Evolutionary conservation across 2,797 vertebrate species (phyloP), one percentile per base, ranked within the genome.

Genomic region (Phataginus tetradactyla): DNA sequence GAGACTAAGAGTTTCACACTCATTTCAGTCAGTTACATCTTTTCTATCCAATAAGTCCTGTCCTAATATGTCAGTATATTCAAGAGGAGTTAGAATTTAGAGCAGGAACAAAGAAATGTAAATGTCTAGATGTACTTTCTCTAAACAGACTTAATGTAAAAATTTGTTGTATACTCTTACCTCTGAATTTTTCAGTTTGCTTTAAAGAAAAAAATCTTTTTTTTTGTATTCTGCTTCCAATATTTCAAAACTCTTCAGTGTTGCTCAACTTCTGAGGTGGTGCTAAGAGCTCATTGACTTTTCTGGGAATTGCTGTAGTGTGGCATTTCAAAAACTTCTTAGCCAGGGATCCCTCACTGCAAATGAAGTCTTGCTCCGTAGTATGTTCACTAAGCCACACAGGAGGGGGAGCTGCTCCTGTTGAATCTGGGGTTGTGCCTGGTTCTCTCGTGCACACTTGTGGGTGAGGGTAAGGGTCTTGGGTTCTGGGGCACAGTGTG

Each of bases 151-250:
- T 96, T 81, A n/a, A 49, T 68, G 14, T 81, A 55, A 45, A 63
- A 45, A 49, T 81, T 80, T 77, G 15, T 92, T 85, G 10, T 5
- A 63, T 32, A 18, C 8, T 87, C 23, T 45, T 94, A 45, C 39
- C 55, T 85, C 45, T 88, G 7, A 17, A 7, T 81, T 69, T 91
- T 93, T 57, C 17, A 93, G 5, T 89, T 90, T 69, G 17, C 51
- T 93, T 91, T 78, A 66, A 45, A 81, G 37, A 59, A 86, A 79
- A 95, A 79, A 49, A 39, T n/a, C 55, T 5, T 89, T 77, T 66
- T 89, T 4, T 77, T 91, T 95, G 7, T 8, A 34, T 90, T 89
- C 27, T 83, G 57, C 27, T 90, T 91, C 45, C 27, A 39, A 2
- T 86, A 86, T 83, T 94, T 94, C 63, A 91, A 83, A 86, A 63